These are phyloP conservation scores for Drymodes brunneopygia DNA, from an alignment of 2,113 vertebrate genomes.

Conservation along the genomic window DNA sequence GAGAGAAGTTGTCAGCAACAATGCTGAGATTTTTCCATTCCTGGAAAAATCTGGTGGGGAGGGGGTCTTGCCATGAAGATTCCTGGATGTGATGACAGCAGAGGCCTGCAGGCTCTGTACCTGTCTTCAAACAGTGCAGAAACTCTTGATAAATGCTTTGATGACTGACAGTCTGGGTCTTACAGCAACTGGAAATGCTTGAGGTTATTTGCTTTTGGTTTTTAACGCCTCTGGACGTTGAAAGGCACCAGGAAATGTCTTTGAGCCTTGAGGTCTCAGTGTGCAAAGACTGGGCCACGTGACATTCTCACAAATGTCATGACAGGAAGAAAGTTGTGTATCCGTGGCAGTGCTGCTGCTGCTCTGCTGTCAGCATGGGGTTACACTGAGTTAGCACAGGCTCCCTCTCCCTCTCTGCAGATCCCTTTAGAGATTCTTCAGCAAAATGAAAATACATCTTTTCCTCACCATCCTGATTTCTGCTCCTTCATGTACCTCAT, in stretches of 20 bases:
- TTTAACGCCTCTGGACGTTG: background rate
- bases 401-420: background rate
- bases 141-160: background rate
- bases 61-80: background rate
- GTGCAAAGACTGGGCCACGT: background rate
- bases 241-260: background rate
- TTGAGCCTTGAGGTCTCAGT: background rate
- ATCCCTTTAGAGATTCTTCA: background rate
- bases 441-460: background rate
- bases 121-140: background rate
- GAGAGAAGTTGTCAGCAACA: background rate
- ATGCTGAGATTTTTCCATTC: background rate
- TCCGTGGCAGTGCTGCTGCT: background rate
- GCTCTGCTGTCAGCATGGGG: background rate
- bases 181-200: background rate
- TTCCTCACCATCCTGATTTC: background rate
- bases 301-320: background rate
- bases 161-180: background rate
- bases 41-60: background rate
- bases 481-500: background rate
- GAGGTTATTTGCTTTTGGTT: background rate
- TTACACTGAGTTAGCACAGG: background rate
- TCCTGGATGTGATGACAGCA: background rate
- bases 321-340: background rate
- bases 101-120: background rate